Conservation (phyloP, 35 echinoderm and acorn worm genomes). For the Apostichopus japonicus region DNA sequence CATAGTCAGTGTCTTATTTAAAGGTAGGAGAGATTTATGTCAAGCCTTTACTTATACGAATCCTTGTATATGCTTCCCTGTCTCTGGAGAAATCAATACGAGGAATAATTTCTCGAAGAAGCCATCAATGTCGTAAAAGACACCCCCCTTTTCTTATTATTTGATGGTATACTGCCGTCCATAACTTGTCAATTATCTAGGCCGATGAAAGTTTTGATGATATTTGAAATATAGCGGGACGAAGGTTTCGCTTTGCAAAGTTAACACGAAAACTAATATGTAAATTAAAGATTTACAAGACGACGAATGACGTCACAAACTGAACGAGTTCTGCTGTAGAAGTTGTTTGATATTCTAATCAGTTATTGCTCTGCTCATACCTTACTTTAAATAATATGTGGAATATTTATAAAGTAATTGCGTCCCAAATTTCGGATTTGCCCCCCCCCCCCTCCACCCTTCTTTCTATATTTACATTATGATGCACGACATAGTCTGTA, state of each 20-base stretch:
- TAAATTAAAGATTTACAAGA: not conserved
- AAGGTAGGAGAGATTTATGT: not conserved
- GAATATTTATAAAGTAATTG: too few relatives aligned
- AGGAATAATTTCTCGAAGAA: not conserved
- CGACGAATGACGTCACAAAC: not conserved
- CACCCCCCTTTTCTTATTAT: not conserved
- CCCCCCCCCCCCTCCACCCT: too few relatives aligned
- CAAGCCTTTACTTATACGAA: not conserved
- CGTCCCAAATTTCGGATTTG: too few relatives aligned
- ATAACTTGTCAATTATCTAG: not conserved
- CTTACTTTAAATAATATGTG: too few relatives aligned
- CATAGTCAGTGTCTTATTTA: too few relatives aligned
- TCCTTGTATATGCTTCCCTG: not conserved
- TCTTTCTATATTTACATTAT: too few relatives aligned
- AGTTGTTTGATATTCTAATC: not conserved
- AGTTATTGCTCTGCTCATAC: too few relatives aligned
- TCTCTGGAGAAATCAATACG: conserved; percentile 1
- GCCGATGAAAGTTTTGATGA: not conserved
- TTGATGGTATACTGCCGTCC: not conserved
- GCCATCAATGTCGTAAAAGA: not conserved
- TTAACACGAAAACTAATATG: not conserved
- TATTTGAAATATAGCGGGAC: not conserved
- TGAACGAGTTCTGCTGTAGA: not conserved
- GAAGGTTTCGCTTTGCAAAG: not conserved
- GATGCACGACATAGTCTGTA: too few relatives aligned